A percentile compares a stretch with the other conserved stretches of the same genome.
Conservation (phyloP, 2,113 vertebrate species). For the Apeltes quadracus region DNA sequence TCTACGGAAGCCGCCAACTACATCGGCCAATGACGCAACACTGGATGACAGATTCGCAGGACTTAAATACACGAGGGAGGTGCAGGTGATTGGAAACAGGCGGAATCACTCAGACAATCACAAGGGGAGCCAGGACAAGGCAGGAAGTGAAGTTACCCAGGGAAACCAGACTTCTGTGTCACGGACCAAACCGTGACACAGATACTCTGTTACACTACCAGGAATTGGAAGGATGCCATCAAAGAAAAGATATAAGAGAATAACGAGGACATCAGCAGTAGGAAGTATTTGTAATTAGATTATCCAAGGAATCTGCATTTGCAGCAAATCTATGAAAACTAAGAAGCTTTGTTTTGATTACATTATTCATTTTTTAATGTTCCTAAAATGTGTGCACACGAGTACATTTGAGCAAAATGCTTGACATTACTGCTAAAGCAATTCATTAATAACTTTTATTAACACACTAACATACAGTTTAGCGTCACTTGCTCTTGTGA, state of each 20-base stretch:
- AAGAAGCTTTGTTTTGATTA: not conserved
- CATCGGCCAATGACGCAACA: too few species aligned
- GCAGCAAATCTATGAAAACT: too few species aligned
- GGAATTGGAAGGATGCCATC: not conserved
- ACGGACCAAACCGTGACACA: too few species aligned
- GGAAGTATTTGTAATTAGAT: not conserved
- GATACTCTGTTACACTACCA: not conserved
- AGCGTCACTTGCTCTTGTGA: not conserved
- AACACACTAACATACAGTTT: not conserved
- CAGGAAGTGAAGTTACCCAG: too few species aligned
- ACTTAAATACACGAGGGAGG: too few species aligned
- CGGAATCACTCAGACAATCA: too few species aligned
- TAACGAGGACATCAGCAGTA: not conserved
- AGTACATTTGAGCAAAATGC: not conserved
- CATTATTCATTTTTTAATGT: not conserved
- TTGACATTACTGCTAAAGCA: not conserved
- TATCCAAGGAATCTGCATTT: not conserved
- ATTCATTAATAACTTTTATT: not conserved
- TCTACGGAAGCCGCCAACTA: too few species aligned
- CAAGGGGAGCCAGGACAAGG: too few species aligned
- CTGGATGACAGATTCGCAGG: too few species aligned
- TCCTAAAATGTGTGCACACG: not conserved
- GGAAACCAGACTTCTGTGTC: too few species aligned
- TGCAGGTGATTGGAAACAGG: too few species aligned
- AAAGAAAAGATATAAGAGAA: not conserved